Evolutionary conservation across 2,888 invertebrate genomes (phyloP).

Genomic region (Parnassius glacialis): DNA sequence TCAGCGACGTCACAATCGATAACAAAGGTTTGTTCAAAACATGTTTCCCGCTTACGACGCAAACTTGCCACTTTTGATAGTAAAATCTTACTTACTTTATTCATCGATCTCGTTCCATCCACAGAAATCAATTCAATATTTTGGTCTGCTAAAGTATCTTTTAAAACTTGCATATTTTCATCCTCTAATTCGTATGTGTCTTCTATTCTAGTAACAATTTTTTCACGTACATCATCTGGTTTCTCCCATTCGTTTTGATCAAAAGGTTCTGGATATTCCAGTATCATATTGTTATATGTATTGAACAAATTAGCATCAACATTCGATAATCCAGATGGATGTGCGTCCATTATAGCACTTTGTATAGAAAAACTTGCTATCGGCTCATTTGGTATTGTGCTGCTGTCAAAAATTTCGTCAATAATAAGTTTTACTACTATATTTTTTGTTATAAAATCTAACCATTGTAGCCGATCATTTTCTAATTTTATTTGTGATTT

Average conservation of each 20-base stretch:
- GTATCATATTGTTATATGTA: slow-evolving; percentile 57
- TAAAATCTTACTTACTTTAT: slow-evolving; percentile 49
- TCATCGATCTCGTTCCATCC: slow-evolving; percentile 56
- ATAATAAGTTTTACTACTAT: slow-evolving; percentile 53
- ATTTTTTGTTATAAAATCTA: slow-evolving; percentile 49
- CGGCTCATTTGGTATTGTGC: slow-evolving; percentile 34
- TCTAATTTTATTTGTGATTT: slow-evolving; percentile 44
- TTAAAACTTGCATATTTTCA: slow-evolving; percentile 62
- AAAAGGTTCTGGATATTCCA: slow-evolving; percentile 72
- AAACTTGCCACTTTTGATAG: slow-evolving; percentile 50
- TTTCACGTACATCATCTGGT: slow-evolving; percentile 65
- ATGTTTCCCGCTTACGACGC: slow-evolving; percentile 69
- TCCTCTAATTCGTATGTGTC: slow-evolving; percentile 64
- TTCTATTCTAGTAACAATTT: slow-evolving; percentile 68
- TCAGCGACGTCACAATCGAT: slow-evolving; percentile 79
- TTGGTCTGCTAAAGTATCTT: slow-evolving; percentile 57
- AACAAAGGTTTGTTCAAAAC: slow-evolving; percentile 80
- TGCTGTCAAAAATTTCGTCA: slow-evolving; percentile 53
- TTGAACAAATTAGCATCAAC: slow-evolving; percentile 60
- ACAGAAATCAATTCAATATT: slow-evolving; percentile 69
- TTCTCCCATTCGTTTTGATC: slow-evolving; percentile 73
- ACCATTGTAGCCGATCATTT: slow-evolving; percentile 50
- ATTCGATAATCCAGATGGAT: slow-evolving; percentile 55
- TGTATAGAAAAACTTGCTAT: slow-evolving; percentile 39
- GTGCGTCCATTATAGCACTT: slow-evolving; percentile 71